A percentile compares a stretch with the other conserved stretches of the same genome.
Conservation (phyloP, 1,140 invertebrate species). For the Magallana angulata region DNA sequence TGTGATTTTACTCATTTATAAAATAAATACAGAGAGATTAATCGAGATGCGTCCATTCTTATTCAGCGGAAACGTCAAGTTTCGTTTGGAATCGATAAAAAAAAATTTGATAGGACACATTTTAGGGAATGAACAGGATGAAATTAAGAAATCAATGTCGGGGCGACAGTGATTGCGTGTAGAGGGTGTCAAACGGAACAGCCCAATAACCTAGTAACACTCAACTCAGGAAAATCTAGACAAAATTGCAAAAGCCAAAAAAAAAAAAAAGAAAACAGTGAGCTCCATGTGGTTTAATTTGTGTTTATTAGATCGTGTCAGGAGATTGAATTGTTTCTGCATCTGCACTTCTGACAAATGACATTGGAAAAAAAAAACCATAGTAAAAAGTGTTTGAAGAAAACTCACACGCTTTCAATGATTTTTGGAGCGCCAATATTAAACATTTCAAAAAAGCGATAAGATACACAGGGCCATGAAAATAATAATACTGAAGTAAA, state of each 20-base stretch:
- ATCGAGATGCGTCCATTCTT: not conserved
- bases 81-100: slow-evolving; percentile 32
- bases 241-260: not conserved
- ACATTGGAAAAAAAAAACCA: too few relatives aligned
- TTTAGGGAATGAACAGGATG: not conserved
- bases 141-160: slow-evolving; percentile 16
- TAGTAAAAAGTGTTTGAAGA: too few relatives aligned
- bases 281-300: not conserved
- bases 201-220: not conserved
- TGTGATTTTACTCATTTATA: slow-evolving; percentile 31
- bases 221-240: not conserved
- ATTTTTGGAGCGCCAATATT: too few relatives aligned
- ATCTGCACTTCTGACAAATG: not conserved
- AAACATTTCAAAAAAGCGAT: too few relatives aligned
- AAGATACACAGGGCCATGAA: too few relatives aligned
- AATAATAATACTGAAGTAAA: too few relatives aligned
- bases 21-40: slow-evolving; percentile 8
- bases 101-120: slow-evolving; percentile 2
- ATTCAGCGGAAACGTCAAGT: slow-evolving; percentile 18
- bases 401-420: too few relatives aligned
- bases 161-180: not conserved
- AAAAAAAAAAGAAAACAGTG: not conserved
- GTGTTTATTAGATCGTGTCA: not conserved
- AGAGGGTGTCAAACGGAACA: not conserved
- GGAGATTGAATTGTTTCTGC: not conserved